phyloP scores from a whole-genome alignment of 1,140 invertebrate genomes.

The Atta colombica region DNA sequence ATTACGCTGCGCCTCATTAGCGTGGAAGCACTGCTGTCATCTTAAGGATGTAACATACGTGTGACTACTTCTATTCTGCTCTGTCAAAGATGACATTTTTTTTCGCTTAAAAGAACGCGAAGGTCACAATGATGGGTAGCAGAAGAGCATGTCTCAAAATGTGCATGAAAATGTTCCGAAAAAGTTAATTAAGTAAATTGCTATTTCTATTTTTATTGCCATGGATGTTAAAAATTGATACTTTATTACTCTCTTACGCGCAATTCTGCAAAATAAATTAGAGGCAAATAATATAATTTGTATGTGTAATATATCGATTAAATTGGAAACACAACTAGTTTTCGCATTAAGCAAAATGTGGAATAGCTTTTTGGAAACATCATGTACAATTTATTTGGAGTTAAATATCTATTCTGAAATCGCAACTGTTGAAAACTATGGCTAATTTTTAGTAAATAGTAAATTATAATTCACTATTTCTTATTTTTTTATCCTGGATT shows the following conservation, averaged over 20 bases:
- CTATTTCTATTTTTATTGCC: background rate
- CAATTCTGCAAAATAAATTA: background rate
- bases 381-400: background rate
- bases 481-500: background rate
- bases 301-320: background rate
- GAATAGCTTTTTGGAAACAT: background rate
- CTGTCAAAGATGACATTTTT: constrained; percentile 76
- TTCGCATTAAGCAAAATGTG: background rate
- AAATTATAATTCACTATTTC: background rate
- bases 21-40: constrained; percentile 76
- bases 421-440: background rate
- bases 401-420: background rate
- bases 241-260: background rate
- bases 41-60: constrained; percentile 73
- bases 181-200: constrained; percentile 32
- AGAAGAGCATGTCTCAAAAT: background rate
- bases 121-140: background rate
- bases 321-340: background rate
- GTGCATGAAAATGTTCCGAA: background rate
- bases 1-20: constrained; percentile 87
- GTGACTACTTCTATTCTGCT: constrained; percentile 72
- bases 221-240: background rate
- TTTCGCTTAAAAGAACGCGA: constrained; percentile 48
- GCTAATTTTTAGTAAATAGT: no score
- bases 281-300: background rate